phyloP scores from a whole-genome alignment of 2,113 vertebrate genomes.

The Misgurnus anguillicaudatus region DNA sequence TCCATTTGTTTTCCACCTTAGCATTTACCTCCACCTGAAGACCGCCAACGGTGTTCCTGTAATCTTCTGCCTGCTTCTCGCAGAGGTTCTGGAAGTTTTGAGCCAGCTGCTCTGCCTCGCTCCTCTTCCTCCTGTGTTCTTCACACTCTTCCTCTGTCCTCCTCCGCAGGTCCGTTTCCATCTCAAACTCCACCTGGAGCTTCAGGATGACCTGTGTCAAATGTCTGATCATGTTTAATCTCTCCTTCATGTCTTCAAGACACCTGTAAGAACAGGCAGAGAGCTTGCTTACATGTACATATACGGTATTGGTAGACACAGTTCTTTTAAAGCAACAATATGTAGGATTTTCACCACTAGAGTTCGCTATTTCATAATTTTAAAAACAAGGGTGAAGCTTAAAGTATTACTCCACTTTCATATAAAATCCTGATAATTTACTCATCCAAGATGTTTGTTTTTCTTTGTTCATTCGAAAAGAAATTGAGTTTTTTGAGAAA shows the following conservation, averaged over 20 bases:
- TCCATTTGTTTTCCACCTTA: not conserved
- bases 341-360: too few species aligned
- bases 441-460: too few species aligned
- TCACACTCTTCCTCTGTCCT: slow-evolving; percentile 56
- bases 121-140: slow-evolving; percentile 38
- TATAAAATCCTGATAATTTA: too few species aligned
- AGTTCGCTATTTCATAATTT: too few species aligned
- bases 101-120: slow-evolving; percentile 34
- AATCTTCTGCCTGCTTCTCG: slow-evolving; percentile 15
- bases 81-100: slow-evolving; percentile 40
- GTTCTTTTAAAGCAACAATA: too few species aligned
- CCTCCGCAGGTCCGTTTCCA: slow-evolving; percentile 66
- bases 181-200: slow-evolving; percentile 66
- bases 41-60: not conserved
- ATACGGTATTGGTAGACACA: not conserved
- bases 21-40: slow-evolving; percentile 32
- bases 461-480: too few species aligned
- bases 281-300: not conserved
- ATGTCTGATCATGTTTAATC: not conserved
- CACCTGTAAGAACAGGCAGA: slow-evolving; percentile 58
- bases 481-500: too few species aligned
- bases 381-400: too few species aligned
- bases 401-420: too few species aligned
- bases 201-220: slow-evolving; percentile 43
- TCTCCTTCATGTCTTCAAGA: slow-evolving; percentile 49